Conservation (phyloP, 2,113 vertebrate genomes). For the Pseudorectes ferrugineus region DNA sequence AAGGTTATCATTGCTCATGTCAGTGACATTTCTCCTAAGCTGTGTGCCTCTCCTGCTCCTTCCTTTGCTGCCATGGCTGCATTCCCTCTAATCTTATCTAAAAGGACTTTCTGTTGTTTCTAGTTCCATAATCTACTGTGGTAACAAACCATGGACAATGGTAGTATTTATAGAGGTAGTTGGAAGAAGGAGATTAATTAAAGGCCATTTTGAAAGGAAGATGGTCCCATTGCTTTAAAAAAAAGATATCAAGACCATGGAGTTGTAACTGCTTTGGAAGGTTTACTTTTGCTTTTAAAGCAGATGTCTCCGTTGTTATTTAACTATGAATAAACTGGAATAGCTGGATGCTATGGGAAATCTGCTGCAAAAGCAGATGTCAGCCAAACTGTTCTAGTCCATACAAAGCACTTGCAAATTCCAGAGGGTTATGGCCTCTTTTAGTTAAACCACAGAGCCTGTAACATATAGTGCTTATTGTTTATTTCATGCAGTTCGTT, state of each 20-base stretch:
- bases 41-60: neutral
- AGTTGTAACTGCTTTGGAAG: neutral
- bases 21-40: neutral
- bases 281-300: neutral
- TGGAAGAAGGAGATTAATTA: neutral
- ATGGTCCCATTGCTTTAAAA: neutral
- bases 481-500: neutral
- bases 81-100: neutral
- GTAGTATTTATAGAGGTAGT: neutral
- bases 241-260: neutral
- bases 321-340: neutral
- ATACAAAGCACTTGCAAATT: neutral
- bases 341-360: neutral
- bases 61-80: neutral
- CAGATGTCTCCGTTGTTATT: neutral
- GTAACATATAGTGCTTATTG: neutral
- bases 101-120: neutral
- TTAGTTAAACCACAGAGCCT: neutral
- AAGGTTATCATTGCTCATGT: neutral
- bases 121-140: neutral
- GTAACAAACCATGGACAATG: neutral
- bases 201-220: neutral
- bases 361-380: neutral
- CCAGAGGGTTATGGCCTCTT: neutral
- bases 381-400: neutral